A percentile compares a stretch with the other conserved stretches of the same genome.
phyloP scores from a whole-genome alignment of 2,113 vertebrate species.

The Halcyon senegalensis region DNA sequence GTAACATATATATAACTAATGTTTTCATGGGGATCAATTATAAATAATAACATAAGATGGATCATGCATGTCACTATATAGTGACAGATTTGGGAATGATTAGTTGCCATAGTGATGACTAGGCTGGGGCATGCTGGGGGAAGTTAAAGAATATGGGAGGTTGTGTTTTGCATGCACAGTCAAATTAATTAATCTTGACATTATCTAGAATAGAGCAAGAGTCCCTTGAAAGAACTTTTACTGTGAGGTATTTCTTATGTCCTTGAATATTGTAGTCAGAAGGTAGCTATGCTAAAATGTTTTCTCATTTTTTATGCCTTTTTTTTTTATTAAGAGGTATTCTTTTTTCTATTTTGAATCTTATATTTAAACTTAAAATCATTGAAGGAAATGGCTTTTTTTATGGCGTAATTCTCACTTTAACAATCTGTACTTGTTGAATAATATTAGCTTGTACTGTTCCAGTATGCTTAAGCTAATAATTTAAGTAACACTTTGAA shows the following conservation, averaged over 20 bases:
- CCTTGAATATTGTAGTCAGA: conserved; percentile 30
- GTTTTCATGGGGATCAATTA: not conserved
- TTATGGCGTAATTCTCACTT: not conserved
- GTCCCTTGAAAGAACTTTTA: conserved; percentile 21
- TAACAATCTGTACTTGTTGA: not conserved
- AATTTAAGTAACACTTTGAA: not conserved
- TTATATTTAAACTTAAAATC: not conserved
- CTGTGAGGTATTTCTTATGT: conserved; percentile 1
- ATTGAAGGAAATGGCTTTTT: not conserved
- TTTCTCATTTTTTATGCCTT: not conserved
- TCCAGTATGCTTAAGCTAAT: not conserved
- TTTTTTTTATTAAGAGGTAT: not conserved
- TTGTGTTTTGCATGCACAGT: conserved; percentile 12
- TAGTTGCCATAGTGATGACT: conserved; percentile 59
- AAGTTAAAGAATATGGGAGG: conserved; percentile 48
- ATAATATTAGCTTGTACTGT: not conserved
- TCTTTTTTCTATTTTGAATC: not conserved
- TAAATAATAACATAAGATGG: not conserved
- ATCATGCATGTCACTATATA: not conserved
- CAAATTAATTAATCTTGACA: conserved; percentile 49
- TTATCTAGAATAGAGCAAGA: not conserved
- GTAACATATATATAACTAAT: not conserved
- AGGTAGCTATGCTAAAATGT: not conserved
- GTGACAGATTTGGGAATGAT: conserved; percentile 43
- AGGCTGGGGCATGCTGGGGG: conserved; percentile 7